Percentiles rank a stretch among this genome's conserved stretches.
phyloP scores from a whole-genome alignment of 2,113 vertebrate species.

The Nannobrachium achirus region DNA sequence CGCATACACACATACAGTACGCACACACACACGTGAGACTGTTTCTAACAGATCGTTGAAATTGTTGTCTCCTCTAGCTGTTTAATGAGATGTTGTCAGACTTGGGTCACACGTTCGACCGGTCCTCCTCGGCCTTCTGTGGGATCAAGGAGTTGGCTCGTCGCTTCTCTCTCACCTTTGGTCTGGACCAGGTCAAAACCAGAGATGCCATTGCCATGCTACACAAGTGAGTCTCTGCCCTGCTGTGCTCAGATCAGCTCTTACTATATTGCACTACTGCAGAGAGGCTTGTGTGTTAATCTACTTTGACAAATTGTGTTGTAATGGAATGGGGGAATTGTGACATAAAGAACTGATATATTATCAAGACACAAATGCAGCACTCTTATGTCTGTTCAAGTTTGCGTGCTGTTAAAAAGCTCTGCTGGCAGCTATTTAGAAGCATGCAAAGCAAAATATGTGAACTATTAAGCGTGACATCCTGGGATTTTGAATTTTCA shows the following conservation, averaged over 20 bases:
- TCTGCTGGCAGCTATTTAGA: neutral
- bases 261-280: too few relatives aligned
- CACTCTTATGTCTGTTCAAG: too few relatives aligned
- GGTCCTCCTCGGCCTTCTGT: slow-evolving; percentile 93
- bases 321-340: too few relatives aligned
- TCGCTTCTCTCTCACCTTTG: slow-evolving; percentile 97
- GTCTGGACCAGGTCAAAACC: slow-evolving; percentile 97
- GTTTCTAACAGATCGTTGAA: too few relatives aligned
- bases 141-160: slow-evolving; percentile 98
- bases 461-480: neutral
- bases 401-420: too few relatives aligned
- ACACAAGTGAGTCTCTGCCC: slow-evolving; percentile 89
- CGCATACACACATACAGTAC: neutral
- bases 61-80: slow-evolving; percentile 76
- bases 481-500: slow-evolving; percentile 6
- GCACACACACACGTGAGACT: neutral
- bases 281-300: too few relatives aligned
- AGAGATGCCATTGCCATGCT: slow-evolving; percentile 98
- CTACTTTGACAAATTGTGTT: too few relatives aligned
- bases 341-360: too few relatives aligned
- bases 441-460: neutral
- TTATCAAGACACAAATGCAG: too few relatives aligned
- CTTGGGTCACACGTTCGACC: slow-evolving; percentile 93
- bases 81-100: slow-evolving; percentile 99
- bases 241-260: too few relatives aligned